Conservation (phyloP, 92 coral and sea anemone species). For the Heliopora coerulea region DNA sequence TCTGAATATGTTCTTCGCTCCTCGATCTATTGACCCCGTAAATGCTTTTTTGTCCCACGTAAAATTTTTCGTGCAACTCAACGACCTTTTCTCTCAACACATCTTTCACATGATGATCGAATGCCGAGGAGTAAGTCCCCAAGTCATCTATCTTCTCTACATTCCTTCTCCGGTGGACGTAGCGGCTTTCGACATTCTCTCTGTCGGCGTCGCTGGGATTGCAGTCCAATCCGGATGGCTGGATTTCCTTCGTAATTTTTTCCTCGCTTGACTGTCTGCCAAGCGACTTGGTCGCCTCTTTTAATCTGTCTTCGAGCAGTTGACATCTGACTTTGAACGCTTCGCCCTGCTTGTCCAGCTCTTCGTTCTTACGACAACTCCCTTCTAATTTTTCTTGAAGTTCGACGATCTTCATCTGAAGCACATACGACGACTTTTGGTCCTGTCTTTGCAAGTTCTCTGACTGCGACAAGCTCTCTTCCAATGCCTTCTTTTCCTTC, state of each 20-base stretch:
- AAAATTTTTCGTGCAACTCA: conserved; percentile 18
- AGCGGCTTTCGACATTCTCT: neutral
- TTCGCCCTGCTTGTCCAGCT: conserved; percentile 43
- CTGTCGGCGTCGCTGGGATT: neutral
- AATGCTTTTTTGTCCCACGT: conserved; percentile 25
- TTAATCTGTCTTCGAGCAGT: conserved; percentile 59
- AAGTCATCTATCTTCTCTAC: neutral
- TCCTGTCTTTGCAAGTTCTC: conserved; percentile 71
- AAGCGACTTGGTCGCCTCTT: conserved; percentile 25
- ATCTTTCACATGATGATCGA: conserved; percentile 25
- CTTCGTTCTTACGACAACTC: conserved; percentile 52
- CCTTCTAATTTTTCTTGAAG: conserved; percentile 69
- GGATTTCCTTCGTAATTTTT: neutral
- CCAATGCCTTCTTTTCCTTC: conserved; percentile 59
- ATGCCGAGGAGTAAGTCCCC: neutral
- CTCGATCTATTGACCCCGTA: neutral
- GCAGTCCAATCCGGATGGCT: neutral
- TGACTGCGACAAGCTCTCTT: conserved; percentile 62
- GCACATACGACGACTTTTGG: conserved; percentile 75
- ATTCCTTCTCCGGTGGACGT: neutral
- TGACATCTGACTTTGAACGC: conserved; percentile 43
- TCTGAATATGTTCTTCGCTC: conserved; percentile 1
- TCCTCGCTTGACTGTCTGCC: neutral
- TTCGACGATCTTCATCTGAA: conserved; percentile 73
- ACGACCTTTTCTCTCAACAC: conserved; percentile 33